A percentile compares a stretch with the other conserved stretches of the same genome.
phyloP scores from a whole-genome alignment of 2,888 invertebrate species.

The Drosophila colorata region DNA sequence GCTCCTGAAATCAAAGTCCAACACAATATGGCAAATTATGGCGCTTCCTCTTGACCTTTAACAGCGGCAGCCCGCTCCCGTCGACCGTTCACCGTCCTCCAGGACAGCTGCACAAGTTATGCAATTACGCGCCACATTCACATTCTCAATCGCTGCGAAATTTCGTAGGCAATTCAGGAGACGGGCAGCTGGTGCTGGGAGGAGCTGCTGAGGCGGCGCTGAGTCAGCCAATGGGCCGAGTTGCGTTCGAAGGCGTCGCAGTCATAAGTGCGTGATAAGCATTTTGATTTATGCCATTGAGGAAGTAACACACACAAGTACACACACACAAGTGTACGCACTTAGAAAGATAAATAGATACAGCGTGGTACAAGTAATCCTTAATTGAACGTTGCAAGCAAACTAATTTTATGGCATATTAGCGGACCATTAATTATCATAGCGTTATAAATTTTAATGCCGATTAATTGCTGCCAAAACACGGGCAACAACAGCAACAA shows the following conservation, averaged over 20 bases:
- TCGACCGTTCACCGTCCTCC: too few relatives aligned
- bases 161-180: constrained; percentile 16
- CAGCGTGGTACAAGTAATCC: constrained; percentile 63
- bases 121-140: constrained; percentile 68
- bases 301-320: constrained; percentile 50
- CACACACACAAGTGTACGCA: constrained; percentile 5
- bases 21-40: constrained; percentile 77
- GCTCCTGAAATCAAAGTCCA: constrained; percentile 30
- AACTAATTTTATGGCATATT: constrained; percentile 79
- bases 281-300: constrained; percentile 76
- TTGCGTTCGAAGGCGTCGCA: constrained; percentile 44
- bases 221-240: constrained; percentile 29
- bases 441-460: constrained; percentile 77
- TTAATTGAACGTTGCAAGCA: constrained; percentile 77
- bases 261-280: constrained; percentile 76
- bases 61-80: not conserved
- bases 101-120: constrained; percentile 57
- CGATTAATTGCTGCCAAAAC: constrained; percentile 81
- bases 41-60: constrained; percentile 73
- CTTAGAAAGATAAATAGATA: constrained; percentile 43
- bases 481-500: constrained; percentile 52
- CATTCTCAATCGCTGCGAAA: constrained; percentile 53
- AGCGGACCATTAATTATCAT: constrained; percentile 76
- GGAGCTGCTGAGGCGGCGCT: constrained; percentile 17
- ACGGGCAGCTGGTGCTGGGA: constrained; percentile 46